A percentile compares a stretch with the other conserved stretches of the same genome.
These are phyloP conservation scores for Hypena proboscidalis DNA, from an alignment of 2,888 invertebrate genomes.

Conservation along the genomic window DNA sequence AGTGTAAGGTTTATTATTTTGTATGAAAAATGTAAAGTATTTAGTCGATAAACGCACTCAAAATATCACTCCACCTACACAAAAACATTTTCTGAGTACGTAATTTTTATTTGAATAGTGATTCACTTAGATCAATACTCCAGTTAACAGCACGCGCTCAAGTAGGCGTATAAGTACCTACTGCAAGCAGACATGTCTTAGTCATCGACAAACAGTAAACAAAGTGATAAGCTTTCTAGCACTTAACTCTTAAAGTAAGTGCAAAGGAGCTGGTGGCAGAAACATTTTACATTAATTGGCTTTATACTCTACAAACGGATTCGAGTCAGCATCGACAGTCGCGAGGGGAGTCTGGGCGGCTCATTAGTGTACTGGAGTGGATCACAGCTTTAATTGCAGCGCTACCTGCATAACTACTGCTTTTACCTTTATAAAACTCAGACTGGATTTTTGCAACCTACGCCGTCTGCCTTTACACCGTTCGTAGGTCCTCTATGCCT, in stretches of 20 bases:
- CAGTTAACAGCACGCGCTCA: conserved; percentile 15
- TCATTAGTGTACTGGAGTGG: conserved; percentile 71
- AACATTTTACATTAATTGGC: conserved; percentile 68
- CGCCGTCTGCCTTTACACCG: too few species aligned
- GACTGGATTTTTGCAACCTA: conserved; percentile 10
- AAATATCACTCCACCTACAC: too few species aligned
- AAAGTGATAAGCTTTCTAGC: conserved; percentile 48
- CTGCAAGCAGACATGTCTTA: conserved; percentile 23
- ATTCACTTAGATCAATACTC: too few species aligned
- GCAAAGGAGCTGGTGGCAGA: conserved; percentile 52
- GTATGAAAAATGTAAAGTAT: too few species aligned
- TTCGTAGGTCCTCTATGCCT: too few species aligned
- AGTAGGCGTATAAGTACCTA: conserved; percentile 19
- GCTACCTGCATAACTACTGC: conserved; percentile 38
- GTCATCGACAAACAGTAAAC: conserved; percentile 54
- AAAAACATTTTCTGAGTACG: too few species aligned
- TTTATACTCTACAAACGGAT: conserved; percentile 55
- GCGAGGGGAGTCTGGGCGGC: conserved; percentile 50
- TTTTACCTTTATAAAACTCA: conserved; percentile 22
- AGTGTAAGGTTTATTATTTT: too few species aligned
- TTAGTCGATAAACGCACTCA: too few species aligned
- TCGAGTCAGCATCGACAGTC: conserved; percentile 45
- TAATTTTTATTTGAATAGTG: too few species aligned
- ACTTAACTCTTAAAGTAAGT: conserved; percentile 48
- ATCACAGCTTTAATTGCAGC: conserved; percentile 69